phyloP scores from a whole-genome alignment of 2,888 invertebrate species.

The Erebia ligea region DNA sequence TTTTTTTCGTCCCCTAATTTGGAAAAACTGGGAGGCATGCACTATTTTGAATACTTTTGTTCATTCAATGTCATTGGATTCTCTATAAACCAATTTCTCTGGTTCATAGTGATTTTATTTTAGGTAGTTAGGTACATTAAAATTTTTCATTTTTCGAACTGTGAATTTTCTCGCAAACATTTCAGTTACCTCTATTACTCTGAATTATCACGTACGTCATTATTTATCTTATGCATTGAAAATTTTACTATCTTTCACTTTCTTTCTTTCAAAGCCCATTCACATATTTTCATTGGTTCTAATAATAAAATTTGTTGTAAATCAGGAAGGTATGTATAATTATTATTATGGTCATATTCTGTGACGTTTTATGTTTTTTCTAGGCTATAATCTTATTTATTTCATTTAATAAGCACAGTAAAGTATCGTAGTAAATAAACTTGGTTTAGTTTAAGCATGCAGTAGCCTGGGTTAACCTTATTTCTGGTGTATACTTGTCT shows the following conservation, averaged over 20 bases:
- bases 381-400: background rate
- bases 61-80: too few relatives aligned
- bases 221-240: background rate
- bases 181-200: background rate
- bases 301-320: background rate
- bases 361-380: background rate
- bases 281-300: too few relatives aligned
- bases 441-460: background rate
- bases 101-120: too few relatives aligned
- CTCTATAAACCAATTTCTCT: too few relatives aligned
- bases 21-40: too few relatives aligned
- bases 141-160: background rate
- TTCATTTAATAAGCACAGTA: background rate
- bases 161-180: background rate
- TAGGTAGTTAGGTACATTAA: background rate
- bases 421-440: background rate
- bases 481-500: background rate
- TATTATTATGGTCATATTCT: background rate
- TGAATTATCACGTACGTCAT: too few relatives aligned
- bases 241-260: background rate
- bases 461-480: background rate
- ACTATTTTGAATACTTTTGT: too few relatives aligned
- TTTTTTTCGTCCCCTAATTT: too few relatives aligned
- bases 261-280: too few relatives aligned
- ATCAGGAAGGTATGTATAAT: slow-evolving; percentile 11